Evolutionary conservation across 2,113 vertebrate species (phyloP).

Genomic region (Oncorhynchus kisutch): DNA sequence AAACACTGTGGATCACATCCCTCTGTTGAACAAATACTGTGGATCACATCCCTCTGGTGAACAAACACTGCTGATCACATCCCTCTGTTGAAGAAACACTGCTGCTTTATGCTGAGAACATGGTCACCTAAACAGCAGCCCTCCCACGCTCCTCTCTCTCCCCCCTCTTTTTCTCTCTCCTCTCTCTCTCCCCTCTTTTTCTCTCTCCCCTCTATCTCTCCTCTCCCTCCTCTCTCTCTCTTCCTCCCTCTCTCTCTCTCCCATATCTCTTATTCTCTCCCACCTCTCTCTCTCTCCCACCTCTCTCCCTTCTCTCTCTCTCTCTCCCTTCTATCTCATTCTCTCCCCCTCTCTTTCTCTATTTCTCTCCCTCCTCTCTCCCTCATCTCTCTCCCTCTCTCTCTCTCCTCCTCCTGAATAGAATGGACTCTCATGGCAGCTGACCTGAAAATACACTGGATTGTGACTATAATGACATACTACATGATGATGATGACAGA

Average conservation of each 20-base stretch:
- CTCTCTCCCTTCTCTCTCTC: not conserved
- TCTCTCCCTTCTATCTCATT: too few relatives aligned
- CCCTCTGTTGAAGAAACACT: slow-evolving; percentile 29
- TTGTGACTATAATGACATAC: slow-evolving; percentile 53
- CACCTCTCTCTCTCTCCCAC: not conserved
- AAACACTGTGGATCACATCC: too few relatives aligned
- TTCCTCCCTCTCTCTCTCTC: too few relatives aligned
- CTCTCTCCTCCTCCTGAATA: slow-evolving; percentile 27
- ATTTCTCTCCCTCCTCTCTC: too few relatives aligned
- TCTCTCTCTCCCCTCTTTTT: too few relatives aligned
- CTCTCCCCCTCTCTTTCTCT: too few relatives aligned
- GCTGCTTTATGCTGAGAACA: slow-evolving; percentile 41
- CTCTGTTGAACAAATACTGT: too few relatives aligned
- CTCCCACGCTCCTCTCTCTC: slow-evolving; percentile 54
- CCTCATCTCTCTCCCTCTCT: not conserved
- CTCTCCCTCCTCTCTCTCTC: not conserved
- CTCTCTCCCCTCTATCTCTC: too few relatives aligned
- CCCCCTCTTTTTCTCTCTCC: too few relatives aligned
- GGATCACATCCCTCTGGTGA: too few relatives aligned
- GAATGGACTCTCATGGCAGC: slow-evolving; percentile 41
- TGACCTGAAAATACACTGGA: slow-evolving; percentile 57
- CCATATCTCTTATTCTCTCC: too few relatives aligned
- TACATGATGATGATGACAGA: slow-evolving; percentile 30
- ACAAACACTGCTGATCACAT: too few relatives aligned
- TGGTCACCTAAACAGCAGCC: slow-evolving; percentile 49